phyloP scores from a whole-genome alignment of 2,797 vertebrate genomes.

The Falco novaeseelandiae region DNA sequence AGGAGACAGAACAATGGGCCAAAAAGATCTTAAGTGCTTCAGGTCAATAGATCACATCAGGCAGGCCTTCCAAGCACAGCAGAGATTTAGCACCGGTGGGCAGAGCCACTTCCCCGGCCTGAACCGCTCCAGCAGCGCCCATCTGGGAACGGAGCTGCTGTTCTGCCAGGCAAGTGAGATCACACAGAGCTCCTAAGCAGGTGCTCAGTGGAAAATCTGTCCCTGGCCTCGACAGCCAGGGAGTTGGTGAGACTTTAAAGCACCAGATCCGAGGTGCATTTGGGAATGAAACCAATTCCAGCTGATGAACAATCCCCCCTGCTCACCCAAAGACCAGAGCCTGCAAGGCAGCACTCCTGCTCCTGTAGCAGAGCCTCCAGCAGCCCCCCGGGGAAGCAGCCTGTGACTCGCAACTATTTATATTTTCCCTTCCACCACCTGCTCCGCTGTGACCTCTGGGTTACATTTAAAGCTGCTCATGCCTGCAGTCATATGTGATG shows the following conservation, averaged over 20 bases:
- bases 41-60: background rate
- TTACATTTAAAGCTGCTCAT: background rate
- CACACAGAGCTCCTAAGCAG: background rate
- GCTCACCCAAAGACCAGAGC: background rate
- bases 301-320: background rate
- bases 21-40: background rate
- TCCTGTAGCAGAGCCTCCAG: background rate
- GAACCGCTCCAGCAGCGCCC: background rate
- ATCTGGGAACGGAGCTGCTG: background rate
- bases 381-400: background rate
- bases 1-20: background rate
- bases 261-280: background rate
- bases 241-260: background rate
- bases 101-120: background rate
- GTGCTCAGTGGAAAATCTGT: background rate
- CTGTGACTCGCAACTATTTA: background rate
- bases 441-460: background rate
- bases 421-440: background rate
- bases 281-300: background rate
- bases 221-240: background rate
- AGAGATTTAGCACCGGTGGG: background rate
- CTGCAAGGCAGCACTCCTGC: background rate
- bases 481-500: background rate
- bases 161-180: background rate
- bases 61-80: background rate